Evolutionary conservation across 2,888 invertebrate genomes (phyloP).

Genomic region (Dolomedes plantarius): DNA sequence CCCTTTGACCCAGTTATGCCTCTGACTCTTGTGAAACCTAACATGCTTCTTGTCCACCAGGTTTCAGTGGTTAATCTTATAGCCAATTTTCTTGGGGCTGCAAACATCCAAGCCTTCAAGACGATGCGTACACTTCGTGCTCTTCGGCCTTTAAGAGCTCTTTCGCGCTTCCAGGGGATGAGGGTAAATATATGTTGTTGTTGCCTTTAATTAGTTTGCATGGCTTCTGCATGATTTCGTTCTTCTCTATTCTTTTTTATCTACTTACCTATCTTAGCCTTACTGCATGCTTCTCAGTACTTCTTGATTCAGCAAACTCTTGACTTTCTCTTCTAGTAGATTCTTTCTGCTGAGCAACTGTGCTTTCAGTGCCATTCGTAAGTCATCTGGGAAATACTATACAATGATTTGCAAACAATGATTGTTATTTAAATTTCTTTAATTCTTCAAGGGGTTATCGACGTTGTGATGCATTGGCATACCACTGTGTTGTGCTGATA

Average conservation of each 20-base stretch:
- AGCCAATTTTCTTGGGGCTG: conserved; percentile 88
- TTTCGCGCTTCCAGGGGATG: conserved; percentile 97
- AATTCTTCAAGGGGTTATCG: too few species aligned
- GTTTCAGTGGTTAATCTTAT: conserved; percentile 93
- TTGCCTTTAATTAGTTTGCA: conserved; percentile 28
- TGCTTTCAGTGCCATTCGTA: conserved; percentile 33
- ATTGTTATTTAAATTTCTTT: too few species aligned
- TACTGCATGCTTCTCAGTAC: conserved; percentile 5
- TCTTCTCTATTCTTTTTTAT: not conserved
- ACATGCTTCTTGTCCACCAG: conserved; percentile 78
- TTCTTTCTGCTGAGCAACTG: conserved; percentile 45
- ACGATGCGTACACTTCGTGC: conserved; percentile 94
- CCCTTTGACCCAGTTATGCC: conserved; percentile 18
- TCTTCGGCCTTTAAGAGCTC: conserved; percentile 85
- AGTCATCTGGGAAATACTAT: not conserved
- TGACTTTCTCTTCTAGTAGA: conserved; percentile 11
- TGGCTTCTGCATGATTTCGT: conserved; percentile 24
- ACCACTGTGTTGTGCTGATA: too few species aligned
- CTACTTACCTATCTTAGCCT: not conserved
- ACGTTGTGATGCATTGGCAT: too few species aligned
- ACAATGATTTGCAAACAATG: conserved; percentile 10
- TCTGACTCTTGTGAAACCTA: conserved; percentile 35
- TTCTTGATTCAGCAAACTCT: not conserved
- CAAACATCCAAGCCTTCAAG: conserved; percentile 92
- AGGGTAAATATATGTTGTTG: conserved; percentile 83